Evolutionary conservation across 2,797 vertebrate genomes (phyloP), one percentile per base, ranked within the genome.

Genomic region (Acanthurus lineatus): DNA sequence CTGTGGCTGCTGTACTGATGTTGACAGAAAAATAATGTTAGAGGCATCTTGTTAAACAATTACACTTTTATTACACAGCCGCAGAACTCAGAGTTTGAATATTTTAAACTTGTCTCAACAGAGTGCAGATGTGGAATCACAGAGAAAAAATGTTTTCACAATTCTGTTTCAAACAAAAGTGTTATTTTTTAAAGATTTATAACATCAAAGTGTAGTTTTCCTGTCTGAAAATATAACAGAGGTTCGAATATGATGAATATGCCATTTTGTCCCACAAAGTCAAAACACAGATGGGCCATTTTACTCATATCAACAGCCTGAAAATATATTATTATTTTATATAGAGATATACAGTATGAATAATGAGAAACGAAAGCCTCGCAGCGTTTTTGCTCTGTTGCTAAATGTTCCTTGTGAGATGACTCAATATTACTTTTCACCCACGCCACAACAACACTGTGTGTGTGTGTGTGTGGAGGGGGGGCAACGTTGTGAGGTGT

Each of bases 341-440:
- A 25, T 2, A 25, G 25, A 25, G 25, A 25, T 3, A 25, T 25
- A 25, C 25, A 25, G 25, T 45, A 14, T 45, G 14, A 14, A 12
- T 45, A 1, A 6, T n/a, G 20, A 59, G 47, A 56, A 44, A 38
- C 17, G 22, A 32, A 60, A 3, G 45, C 20, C 15, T 17, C 3
- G 12, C 11, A 69, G 69, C 53, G 57, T n/a, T 7, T 47, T 58
- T 60, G 32, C 35, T 58, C 61, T 63, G 40, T 48, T 6, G 47
- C 32, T 69, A 61, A 66, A 76, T 35, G 14, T 16, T 35, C 28
- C 67, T 38, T 54, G 59, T 66, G 20, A 84, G 56, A 61, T 82
- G 84, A 86, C 67, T 83, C 74, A 81, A 7, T 40, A 58, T 73
- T 38, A 57, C 60, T 77, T 54, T 70, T 53, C 70, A 45, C 61